Conservation (phyloP, 2,113 vertebrate genomes). For the Vanacampus margaritifer region DNA sequence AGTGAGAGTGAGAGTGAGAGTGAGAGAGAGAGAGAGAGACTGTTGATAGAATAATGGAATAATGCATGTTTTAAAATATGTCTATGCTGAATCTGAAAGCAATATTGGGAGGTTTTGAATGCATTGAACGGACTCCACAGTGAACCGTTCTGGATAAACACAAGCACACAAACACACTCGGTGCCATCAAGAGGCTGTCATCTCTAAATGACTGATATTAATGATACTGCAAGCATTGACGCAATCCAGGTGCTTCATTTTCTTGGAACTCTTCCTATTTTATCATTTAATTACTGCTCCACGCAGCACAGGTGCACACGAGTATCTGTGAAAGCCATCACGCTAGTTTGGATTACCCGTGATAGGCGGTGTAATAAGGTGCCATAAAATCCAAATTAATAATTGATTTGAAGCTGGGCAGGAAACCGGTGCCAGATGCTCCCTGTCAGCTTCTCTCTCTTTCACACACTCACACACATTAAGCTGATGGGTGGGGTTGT, state of each 20-base stretch:
- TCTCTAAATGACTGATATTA: conserved; percentile 53
- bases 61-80: conserved; percentile 65
- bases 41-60: conserved; percentile 65
- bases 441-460: conserved; percentile 41
- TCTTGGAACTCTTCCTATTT: conserved; percentile 33
- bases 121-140: conserved; percentile 51
- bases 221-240: conserved; percentile 44
- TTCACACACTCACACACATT: background rate
- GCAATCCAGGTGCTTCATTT: conserved; percentile 57
- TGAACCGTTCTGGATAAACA: conserved; percentile 37
- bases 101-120: conserved; percentile 52
- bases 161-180: conserved; percentile 12
- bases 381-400: conserved; percentile 54
- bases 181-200: conserved; percentile 22
- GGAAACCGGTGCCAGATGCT: conserved; percentile 62
- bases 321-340: conserved; percentile 33
- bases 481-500: conserved; percentile 11
- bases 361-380: conserved; percentile 67
- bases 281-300: conserved; percentile 28
- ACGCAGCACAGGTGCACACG: background rate
- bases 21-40: conserved; percentile 16
- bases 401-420: conserved; percentile 58
- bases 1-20: too few species aligned
- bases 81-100: conserved; percentile 49
- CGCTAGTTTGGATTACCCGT: conserved; percentile 62